Conservation (phyloP, 37 sponge, comb jelly and placozoan species). For the Tethya wilhelma region DNA sequence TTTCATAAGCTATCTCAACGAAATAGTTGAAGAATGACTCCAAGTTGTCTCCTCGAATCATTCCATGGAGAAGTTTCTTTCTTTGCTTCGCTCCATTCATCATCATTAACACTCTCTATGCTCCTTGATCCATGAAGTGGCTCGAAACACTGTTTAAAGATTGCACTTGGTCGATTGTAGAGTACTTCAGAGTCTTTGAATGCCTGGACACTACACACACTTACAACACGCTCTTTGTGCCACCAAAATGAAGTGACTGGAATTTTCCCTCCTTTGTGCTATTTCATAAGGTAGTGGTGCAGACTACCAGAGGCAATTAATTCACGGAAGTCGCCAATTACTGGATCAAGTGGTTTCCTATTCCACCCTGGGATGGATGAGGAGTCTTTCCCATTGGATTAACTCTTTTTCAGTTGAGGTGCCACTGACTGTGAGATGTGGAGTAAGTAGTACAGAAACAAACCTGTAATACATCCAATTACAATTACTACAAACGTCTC, state of each 20-base stretch:
- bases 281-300: slow-evolving; percentile 3
- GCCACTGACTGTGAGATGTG: too few species aligned
- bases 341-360: slow-evolving; percentile 19
- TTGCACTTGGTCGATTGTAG: too few species aligned
- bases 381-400: too few species aligned
- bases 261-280: slow-evolving; percentile 24
- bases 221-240: slow-evolving; percentile 35
- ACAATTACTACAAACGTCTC: too few species aligned
- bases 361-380: slow-evolving; percentile 59
- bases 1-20: too few species aligned
- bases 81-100: slow-evolving; percentile 42
- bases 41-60: slow-evolving; percentile 19
- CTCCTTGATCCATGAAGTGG: slow-evolving; percentile 32
- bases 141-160: slow-evolving; percentile 5
- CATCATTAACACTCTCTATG: slow-evolving; percentile 33
- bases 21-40: slow-evolving; percentile 50
- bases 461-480: too few species aligned
- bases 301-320: slow-evolving; percentile 22
- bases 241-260: slow-evolving; percentile 51
- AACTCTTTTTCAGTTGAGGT: too few species aligned
- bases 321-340: slow-evolving; percentile 27
- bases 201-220: slow-evolving; percentile 26
- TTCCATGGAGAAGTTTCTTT: slow-evolving; percentile 37
- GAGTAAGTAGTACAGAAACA: too few species aligned
- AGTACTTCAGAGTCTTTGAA: slow-evolving; percentile 48